Evolutionary conservation across 2,888 invertebrate species (phyloP).

Genomic region (Chelonus formosanus): DNA sequence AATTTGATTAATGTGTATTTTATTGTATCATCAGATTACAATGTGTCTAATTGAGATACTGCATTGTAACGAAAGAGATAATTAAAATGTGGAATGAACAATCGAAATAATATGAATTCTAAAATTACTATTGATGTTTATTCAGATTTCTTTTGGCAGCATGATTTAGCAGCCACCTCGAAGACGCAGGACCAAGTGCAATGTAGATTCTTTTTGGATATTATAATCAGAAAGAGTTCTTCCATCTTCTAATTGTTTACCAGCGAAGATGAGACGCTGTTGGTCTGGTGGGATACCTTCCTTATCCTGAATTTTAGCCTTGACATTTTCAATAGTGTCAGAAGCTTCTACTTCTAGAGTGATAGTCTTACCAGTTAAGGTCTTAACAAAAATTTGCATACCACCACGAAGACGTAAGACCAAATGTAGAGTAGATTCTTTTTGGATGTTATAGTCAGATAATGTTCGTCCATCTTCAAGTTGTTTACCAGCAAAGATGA

Average conservation of each 20-base stretch:
- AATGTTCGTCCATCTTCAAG: no score
- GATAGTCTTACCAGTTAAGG: conserved; percentile 67
- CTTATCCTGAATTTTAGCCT: conserved; percentile 65
- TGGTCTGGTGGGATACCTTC: no score
- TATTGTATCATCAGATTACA: conserved; percentile 38
- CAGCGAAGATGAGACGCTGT: no score
- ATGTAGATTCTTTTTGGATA: no score
- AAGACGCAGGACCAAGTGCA: conserved; percentile 39
- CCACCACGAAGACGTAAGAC: conserved; percentile 68
- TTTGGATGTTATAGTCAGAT: conserved; percentile 43
- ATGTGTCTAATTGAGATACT: conserved; percentile 35
- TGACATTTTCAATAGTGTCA: conserved; percentile 72
- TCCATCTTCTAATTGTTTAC: no score
- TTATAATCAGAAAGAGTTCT: no score
- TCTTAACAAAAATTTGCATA: no score
- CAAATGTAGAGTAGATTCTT: conserved; percentile 69
- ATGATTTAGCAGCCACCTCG: conserved; percentile 26
- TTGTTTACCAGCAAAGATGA: no score
- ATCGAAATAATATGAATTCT: conserved; percentile 34
- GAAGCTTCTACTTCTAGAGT: conserved; percentile 70
- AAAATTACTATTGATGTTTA: not conserved
- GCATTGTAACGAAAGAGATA: conserved; percentile 31
- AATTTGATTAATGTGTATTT: conserved; percentile 34
- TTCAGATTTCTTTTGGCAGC: not conserved
- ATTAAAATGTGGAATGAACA: conserved; percentile 33